Evolutionary conservation across 2,888 invertebrate genomes (phyloP).

Genomic region (Sminthurinus aureus): DNA sequence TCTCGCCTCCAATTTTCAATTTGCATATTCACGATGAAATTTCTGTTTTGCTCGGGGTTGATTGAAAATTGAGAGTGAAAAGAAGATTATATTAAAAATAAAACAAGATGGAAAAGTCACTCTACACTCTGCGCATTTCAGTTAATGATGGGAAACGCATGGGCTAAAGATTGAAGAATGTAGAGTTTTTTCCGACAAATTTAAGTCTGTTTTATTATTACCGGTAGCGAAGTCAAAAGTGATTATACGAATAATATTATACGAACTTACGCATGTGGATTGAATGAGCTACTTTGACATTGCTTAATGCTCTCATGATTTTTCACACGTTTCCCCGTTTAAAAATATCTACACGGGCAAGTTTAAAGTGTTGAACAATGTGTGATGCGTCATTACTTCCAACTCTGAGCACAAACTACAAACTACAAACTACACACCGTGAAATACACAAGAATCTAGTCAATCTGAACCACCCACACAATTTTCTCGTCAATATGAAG

Average conservation of each 20-base stretch:
- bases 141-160: no score
- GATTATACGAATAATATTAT: neutral
- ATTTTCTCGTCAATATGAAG: neutral
- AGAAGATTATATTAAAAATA: no score
- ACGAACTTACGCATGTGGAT: conserved; percentile 5
- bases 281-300: conserved; percentile 22
- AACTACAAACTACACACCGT: neutral
- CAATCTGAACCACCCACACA: neutral
- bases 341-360: conserved; percentile 4
- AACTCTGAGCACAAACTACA: neutral
- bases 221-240: no score
- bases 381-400: neutral
- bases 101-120: no score
- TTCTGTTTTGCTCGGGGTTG: neutral
- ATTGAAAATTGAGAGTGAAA: neutral
- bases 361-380: conserved; percentile 16
- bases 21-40: neutral
- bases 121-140: no score
- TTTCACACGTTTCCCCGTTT: neutral
- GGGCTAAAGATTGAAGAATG: no score
- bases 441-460: neutral
- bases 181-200: no score
- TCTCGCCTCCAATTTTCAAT: neutral
- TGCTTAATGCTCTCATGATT: conserved; percentile 12
- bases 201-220: no score